Base-by-base conservation (phyloP, 2,888 invertebrate species). In the Cecidostiba fungosa region DNA sequence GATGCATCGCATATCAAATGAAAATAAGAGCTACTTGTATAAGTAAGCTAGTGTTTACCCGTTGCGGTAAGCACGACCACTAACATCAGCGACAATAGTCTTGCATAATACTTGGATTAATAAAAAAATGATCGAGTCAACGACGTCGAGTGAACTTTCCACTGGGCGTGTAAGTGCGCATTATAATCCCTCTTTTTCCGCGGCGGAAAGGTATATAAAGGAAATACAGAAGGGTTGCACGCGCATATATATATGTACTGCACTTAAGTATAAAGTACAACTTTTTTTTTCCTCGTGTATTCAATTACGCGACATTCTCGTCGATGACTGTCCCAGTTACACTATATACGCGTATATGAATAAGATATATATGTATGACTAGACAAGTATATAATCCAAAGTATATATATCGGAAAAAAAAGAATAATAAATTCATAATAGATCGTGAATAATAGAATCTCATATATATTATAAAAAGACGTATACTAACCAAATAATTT, bases 71-170 rank as follows among this genome's bases (percentile, higher is more conserved):
- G 23, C 14, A 3, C 26, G 23, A 70, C 43, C 72, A 39, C 39
- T 29, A 12, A 12, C n/a, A 66, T 29, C 29, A 8, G 23, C 47
- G 29, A 36, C 59, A 32, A 3, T 54, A 59, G 76, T 16, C 39
- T 12, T n/a, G 1, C 36, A 59, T 19, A 36, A 36, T 23, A n/a
- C 50, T 76, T 82, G 26, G 66, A 82, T 77, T 77, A 70, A 82
- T 82, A 70, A 82, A 82, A 82, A 50, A 82, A 77, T 82, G 66
- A 82, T 82, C 50, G 77, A 82, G 77, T 82, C 82, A 82, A 82
- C 82, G 36, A 82, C 36, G 66, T 6, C 50, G 32, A 29, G 14
- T 72, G 72, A 62, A 81, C 43, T 81, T 73, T 72, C 59, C 72
- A 72, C 39, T 39, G 50, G 16, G 23, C 72, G 3, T 6, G 36